Base-by-base conservation (phyloP, 2,113 vertebrate species). In the Lathamus discolor region DNA sequence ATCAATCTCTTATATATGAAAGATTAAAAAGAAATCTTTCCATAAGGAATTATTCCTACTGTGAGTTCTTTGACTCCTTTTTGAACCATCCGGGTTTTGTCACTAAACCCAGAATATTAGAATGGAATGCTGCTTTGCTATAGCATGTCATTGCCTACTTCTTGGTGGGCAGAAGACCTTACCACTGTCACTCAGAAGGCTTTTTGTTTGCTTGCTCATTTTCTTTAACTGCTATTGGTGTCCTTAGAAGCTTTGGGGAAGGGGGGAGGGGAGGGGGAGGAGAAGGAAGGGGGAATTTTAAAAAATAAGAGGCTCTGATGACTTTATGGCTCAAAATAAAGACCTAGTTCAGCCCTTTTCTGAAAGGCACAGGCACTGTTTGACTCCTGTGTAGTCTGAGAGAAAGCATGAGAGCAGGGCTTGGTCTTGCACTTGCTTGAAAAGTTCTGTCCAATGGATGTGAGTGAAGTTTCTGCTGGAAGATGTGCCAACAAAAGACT, bases 321-420 rank as follows among this genome's bases (percentile, higher is more conserved):
- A 1, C 1, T 46, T 25, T 25, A 28, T 20, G 17, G n/a, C 37
- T 89, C 8, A 83, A 63, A 74, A 41, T 51, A 46, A 41, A n/a
- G 13, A 39, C 23, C 2, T 66, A 66, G 5, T 39, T 70, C 24
- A 33, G 29, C 8, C 4, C 3, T 77, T 14, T 86, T 59, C 20
- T 61, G 33, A n/a, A 54, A 35, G 39, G 6, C 8, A 10, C 1
- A 16, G 13, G 8, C 1, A 2, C 4, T 22, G 12, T 35, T 54
- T 37, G 24, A 57, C 5, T 64, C 72, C 9, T 3, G 0, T 64
- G 13, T 10, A 63, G 4, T 31, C 33, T 64, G 35, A 24, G 3
- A 9, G 19, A 68, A 54, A 27, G 13, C 11, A 39, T 16, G 17
- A 67, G 37, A 82, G 22, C 5, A 37, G 11, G 39, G 2, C 39